Evolutionary conservation across 2,888 invertebrate species (phyloP).

Genomic region (Aproaerema taeniolella): DNA sequence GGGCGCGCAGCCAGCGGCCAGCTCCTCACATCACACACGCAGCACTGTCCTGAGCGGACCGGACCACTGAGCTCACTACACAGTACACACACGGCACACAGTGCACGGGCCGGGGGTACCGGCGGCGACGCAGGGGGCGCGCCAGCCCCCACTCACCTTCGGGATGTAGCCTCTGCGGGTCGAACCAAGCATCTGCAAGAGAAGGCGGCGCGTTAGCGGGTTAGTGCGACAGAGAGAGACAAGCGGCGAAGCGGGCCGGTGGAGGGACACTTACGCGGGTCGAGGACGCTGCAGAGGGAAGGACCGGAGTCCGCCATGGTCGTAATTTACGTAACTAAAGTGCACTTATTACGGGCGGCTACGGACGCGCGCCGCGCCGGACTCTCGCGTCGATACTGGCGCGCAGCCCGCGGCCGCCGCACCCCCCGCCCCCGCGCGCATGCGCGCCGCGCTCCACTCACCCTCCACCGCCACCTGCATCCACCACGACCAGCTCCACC

Average conservation of each 20-base stretch:
- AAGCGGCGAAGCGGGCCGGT: conserved; percentile 45
- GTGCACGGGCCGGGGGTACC: not conserved
- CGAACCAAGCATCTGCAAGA: conserved; percentile 96
- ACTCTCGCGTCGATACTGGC: conserved; percentile 75
- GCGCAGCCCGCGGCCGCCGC: conserved; percentile 50
- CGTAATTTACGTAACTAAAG: conserved; percentile 72
- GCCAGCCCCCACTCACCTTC: conserved; percentile 83
- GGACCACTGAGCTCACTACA: conserved; percentile 37
- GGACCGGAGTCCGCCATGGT: conserved; percentile 67
- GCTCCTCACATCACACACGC: conserved; percentile 5
- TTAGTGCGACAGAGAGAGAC: conserved; percentile 68
- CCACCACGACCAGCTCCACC: not conserved
- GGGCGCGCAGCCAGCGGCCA: conserved; percentile 11
- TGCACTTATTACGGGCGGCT: conserved; percentile 41
- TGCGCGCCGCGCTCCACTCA: conserved; percentile 25
- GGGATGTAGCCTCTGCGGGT: conserved; percentile 93
- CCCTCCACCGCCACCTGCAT: conserved; percentile 19
- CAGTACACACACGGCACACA: conserved; percentile 9
- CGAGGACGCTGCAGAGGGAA: conserved; percentile 69
- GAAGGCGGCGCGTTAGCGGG: conserved; percentile 76
- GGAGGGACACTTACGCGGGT: conserved; percentile 57
- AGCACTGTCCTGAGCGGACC: conserved; percentile 20
- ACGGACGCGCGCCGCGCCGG: conserved; percentile 72
- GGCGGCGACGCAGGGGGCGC: conserved; percentile 15
- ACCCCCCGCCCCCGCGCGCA: conserved; percentile 30